Conservation (phyloP, 2,888 invertebrate genomes). For the Rhynchonema sp. region DNA sequence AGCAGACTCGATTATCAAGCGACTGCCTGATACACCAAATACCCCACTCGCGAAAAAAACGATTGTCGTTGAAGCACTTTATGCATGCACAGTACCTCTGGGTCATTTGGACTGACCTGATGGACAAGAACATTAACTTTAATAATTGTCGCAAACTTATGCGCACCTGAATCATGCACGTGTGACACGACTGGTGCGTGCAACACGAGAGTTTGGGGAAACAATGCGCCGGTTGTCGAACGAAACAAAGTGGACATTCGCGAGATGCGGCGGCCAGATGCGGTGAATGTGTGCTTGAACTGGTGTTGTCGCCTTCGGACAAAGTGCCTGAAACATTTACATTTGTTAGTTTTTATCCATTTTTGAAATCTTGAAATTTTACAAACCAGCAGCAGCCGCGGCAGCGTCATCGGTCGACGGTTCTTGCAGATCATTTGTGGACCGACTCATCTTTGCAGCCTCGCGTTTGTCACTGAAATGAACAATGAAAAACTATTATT, state of each 20-base stretch:
- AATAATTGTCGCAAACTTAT: background rate
- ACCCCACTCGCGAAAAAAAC: no score
- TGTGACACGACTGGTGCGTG: slow-evolving; percentile 15
- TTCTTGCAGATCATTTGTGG: slow-evolving; percentile 6
- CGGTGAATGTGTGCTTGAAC: background rate
- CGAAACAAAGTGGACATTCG: slow-evolving; percentile 23
- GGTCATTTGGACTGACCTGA: no score
- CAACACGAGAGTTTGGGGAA: slow-evolving; percentile 21
- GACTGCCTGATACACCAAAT: no score
- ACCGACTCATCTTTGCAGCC: slow-evolving; percentile 4
- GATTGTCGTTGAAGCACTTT: no score
- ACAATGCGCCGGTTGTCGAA: slow-evolving; percentile 12
- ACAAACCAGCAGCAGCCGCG: background rate
- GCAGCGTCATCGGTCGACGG: background rate
- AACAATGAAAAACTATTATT: no score
- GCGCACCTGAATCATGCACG: slow-evolving; percentile 13
- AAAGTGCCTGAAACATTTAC: background rate
- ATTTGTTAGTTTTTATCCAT: background rate
- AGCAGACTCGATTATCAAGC: no score
- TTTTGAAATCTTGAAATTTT: no score
- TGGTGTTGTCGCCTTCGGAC: background rate
- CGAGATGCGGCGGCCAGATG: background rate
- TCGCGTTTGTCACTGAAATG: no score
- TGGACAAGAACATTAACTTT: no score
- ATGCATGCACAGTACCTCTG: no score